A percentile compares a stretch with the other conserved stretches of the same genome.
Conservation (phyloP, 2,888 invertebrate genomes). For the Neocrepidodera transversa region DNA sequence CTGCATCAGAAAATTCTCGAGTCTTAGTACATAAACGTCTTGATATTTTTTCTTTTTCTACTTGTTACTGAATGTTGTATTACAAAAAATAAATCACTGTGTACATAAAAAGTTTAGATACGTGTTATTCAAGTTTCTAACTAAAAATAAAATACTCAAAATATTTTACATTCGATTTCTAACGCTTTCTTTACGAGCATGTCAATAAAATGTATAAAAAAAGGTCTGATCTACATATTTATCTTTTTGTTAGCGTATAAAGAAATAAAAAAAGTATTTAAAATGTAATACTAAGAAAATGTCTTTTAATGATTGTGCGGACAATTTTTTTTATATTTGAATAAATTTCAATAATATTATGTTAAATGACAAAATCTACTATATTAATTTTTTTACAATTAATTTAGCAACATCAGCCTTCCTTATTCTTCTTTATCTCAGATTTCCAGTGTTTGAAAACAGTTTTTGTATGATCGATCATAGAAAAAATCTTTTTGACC, state of each 20-base stretch:
- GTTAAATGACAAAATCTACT: no score
- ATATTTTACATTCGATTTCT: constrained; percentile 1
- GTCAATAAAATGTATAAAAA: background rate
- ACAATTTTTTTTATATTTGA: no score
- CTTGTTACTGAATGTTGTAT: constrained; percentile 19
- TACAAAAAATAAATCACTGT: constrained; percentile 11
- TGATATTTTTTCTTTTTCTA: constrained; percentile 8
- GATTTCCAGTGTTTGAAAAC: background rate
- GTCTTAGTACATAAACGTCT: constrained; percentile 4
- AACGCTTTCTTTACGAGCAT: background rate
- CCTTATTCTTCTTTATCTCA: background rate
- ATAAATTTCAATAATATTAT: no score
- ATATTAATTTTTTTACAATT: no score
- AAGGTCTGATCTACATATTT: background rate
- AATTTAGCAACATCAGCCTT: no score
- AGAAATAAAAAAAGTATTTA: background rate
- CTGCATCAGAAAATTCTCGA: constrained; percentile 42
- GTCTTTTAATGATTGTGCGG: no score
- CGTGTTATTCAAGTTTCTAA: constrained; percentile 3
- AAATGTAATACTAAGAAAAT: no score
- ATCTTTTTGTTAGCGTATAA: background rate
- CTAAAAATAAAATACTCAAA: constrained; percentile 18
- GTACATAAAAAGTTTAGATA: constrained; percentile 24
- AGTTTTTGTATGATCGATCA: background rate
- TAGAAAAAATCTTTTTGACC: background rate